Conservation (phyloP, 1,140 invertebrate genomes). For the Caenorhabditis remanei region DNA sequence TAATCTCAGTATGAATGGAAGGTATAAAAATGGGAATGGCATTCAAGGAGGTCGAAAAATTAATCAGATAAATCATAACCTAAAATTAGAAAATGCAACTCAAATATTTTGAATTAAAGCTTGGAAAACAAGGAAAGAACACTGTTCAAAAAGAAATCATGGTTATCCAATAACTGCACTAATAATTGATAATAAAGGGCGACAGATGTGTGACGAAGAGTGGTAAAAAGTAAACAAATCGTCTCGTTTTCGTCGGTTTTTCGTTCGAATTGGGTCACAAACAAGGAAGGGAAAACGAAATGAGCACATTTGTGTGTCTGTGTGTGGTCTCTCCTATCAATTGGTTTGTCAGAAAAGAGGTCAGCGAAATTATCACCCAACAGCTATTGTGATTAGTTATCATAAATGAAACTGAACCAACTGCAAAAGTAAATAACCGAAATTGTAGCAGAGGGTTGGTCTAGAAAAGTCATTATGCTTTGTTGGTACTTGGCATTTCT, state of each 20-base stretch:
- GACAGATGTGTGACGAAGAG: conserved; percentile 10
- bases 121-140: too few relatives aligned
- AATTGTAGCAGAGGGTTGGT: too few relatives aligned
- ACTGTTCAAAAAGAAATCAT: too few relatives aligned
- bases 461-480: too few relatives aligned
- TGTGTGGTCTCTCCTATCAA: conserved; percentile 2
- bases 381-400: not conserved
- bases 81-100: too few relatives aligned
- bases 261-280: conserved; percentile 50
- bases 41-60: not conserved
- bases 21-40: too few relatives aligned
- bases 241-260: conserved; percentile 26
- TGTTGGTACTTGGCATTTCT: too few relatives aligned
- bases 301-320: conserved; percentile 22
- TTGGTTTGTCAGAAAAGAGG: not conserved
- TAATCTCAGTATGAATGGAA: too few relatives aligned
- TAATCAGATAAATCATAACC: not conserved
- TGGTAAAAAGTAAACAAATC: conserved; percentile 53
- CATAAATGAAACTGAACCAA: too few relatives aligned
- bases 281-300: conserved; percentile 34
- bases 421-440: too few relatives aligned
- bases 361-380: not conserved
- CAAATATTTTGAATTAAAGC: too few relatives aligned
- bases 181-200: not conserved
- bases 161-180: too few relatives aligned